These are phyloP conservation scores for Chelonoidis abingdonii DNA, from an alignment of 2,113 vertebrate genomes.

Conservation along the genomic window DNA sequence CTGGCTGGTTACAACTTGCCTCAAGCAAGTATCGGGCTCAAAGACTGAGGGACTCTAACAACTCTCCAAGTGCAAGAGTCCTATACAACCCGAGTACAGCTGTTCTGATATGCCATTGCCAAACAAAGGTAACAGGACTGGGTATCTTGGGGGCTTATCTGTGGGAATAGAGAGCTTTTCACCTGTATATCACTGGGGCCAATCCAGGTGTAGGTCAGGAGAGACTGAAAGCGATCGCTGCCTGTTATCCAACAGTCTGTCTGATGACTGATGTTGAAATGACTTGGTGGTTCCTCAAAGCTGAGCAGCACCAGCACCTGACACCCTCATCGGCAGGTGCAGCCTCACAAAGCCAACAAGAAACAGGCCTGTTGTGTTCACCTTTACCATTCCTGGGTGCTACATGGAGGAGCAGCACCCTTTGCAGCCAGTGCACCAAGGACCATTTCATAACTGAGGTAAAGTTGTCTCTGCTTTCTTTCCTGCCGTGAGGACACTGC, in stretches of 20 bases:
- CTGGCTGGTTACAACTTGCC: background rate
- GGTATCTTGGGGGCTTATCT: background rate
- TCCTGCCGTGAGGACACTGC: background rate
- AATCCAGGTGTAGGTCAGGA: background rate
- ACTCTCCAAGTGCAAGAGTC: background rate
- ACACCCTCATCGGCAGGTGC: background rate
- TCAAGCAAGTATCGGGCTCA: background rate
- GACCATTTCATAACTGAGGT: rapidly evolving
- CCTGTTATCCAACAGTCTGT: background rate
- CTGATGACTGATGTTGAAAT: rapidly evolving
- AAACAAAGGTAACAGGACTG: background rate
- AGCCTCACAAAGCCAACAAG: background rate
- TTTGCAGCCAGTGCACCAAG: rapidly evolving
- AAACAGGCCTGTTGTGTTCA: background rate
- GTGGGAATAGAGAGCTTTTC: background rate
- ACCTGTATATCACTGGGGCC: background rate
- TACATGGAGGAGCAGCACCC: background rate
- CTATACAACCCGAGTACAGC: too few species aligned
- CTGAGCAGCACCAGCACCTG: background rate
- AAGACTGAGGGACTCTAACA: background rate
- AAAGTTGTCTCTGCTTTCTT: rapidly evolving
- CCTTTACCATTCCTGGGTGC: background rate
- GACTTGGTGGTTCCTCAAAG: background rate
- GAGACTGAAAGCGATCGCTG: background rate
- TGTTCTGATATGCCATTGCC: background rate